Evolutionary conservation across 2,113 vertebrate species (phyloP).

Genomic region (Junco hyemalis): DNA sequence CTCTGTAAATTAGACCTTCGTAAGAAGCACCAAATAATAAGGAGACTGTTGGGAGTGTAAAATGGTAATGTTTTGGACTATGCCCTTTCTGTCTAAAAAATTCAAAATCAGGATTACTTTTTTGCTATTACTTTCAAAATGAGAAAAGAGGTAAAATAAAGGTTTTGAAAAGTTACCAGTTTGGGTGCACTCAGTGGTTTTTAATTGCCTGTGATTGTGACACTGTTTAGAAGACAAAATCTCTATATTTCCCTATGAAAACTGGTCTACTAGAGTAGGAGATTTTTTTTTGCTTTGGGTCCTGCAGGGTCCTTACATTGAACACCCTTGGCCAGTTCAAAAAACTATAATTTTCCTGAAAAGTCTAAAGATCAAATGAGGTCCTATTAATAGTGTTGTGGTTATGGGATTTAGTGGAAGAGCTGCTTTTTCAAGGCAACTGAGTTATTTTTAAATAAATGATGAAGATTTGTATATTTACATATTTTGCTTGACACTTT

Average conservation of each 20-base stretch:
- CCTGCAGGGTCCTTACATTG: not conserved
- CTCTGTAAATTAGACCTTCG: not conserved
- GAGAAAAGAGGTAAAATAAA: not conserved
- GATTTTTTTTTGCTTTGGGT: not conserved
- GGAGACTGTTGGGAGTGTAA: not conserved
- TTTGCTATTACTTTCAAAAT: not conserved
- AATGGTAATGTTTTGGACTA: not conserved
- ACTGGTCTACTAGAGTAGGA: not conserved
- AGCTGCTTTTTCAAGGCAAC: not conserved
- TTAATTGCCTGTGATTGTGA: not conserved
- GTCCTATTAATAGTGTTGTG: not conserved
- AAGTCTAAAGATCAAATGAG: not conserved
- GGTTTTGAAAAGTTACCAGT: not conserved
- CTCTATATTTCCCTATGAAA: not conserved
- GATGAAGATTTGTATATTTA: not conserved
- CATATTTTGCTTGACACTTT: not conserved
- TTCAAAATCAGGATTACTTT: not conserved
- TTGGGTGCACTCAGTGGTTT: not conserved
- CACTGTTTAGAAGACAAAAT: not conserved
- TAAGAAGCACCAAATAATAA: not conserved
- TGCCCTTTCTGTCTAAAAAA: not conserved
- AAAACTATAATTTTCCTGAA: not conserved
- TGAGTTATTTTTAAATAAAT: not conserved
- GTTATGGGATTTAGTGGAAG: not conserved
- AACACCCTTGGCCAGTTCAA: not conserved